Evolutionary conservation across 1,140 invertebrate species (phyloP).

Genomic region (Drosophila navojoa): DNA sequence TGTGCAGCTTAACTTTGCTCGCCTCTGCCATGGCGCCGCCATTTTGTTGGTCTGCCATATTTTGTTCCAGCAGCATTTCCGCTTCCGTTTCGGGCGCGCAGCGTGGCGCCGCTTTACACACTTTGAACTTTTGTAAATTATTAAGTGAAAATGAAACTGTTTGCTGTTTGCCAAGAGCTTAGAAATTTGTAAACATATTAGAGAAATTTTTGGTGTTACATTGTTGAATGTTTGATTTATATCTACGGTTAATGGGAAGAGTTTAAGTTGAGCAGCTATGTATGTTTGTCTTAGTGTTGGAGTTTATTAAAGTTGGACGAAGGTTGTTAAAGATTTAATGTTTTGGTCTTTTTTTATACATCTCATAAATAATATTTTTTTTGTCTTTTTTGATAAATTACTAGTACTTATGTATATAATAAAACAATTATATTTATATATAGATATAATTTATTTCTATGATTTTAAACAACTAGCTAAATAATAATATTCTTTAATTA

Average conservation of each 20-base stretch:
- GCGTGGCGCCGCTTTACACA: background rate
- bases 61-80: slow-evolving; percentile 39
- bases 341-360: too few species aligned
- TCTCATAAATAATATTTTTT: too few species aligned
- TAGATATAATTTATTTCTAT: too few species aligned
- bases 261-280: background rate
- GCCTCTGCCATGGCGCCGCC: slow-evolving; percentile 21
- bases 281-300: too few species aligned
- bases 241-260: background rate
- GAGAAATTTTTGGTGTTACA: background rate
- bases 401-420: too few species aligned
- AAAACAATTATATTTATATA: too few species aligned
- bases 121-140: slow-evolving; percentile 1
- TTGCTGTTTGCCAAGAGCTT: background rate
- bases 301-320: too few species aligned
- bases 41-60: slow-evolving; percentile 42
- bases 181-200: background rate
- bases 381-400: too few species aligned
- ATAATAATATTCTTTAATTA: too few species aligned
- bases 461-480: too few species aligned
- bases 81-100: slow-evolving; percentile 11
- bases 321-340: too few species aligned
- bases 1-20: slow-evolving; percentile 55
- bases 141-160: background rate
- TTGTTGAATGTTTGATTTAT: background rate